Evolutionary conservation across 1,140 invertebrate species (phyloP).

Genomic region (Onthophagus taurus): DNA sequence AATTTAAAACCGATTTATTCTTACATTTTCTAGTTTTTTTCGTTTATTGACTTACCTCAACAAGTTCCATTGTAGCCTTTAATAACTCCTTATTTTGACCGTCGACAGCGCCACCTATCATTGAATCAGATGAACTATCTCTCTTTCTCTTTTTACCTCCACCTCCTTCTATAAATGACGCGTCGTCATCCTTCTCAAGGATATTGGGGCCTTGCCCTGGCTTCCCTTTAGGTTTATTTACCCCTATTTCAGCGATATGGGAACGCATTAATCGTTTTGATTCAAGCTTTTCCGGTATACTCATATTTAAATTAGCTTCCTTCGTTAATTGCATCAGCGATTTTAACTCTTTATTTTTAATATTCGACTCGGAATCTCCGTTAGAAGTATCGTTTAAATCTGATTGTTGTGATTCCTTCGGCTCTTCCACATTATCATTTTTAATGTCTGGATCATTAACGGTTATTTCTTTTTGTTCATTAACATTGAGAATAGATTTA

Average conservation of each 20-base stretch:
- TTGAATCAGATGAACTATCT: conserved; percentile 11
- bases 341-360: conserved; percentile 29
- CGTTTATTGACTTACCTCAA: conserved; percentile 6
- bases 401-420: too few species aligned
- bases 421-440: too few species aligned
- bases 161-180: background rate
- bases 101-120: conserved; percentile 23
- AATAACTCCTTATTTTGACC: conserved; percentile 20
- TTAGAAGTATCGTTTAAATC: too few species aligned
- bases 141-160: conserved; percentile 5
- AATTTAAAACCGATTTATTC: background rate
- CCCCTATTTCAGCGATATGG: conserved; percentile 48
- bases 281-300: conserved; percentile 25
- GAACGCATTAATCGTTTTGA: conserved; percentile 39
- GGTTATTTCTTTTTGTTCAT: too few species aligned
- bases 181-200: background rate
- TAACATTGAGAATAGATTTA: too few species aligned
- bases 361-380: too few species aligned
- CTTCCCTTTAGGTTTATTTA: conserved; percentile 41
- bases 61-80: conserved; percentile 23
- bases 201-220: background rate
- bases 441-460: too few species aligned
- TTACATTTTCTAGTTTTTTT: background rate
- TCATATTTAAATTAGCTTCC: conserved; percentile 33
- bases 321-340: conserved; percentile 29